These are phyloP conservation scores for Syrphus vitripennis DNA, from an alignment of 2,888 invertebrate genomes.

Conservation along the genomic window DNA sequence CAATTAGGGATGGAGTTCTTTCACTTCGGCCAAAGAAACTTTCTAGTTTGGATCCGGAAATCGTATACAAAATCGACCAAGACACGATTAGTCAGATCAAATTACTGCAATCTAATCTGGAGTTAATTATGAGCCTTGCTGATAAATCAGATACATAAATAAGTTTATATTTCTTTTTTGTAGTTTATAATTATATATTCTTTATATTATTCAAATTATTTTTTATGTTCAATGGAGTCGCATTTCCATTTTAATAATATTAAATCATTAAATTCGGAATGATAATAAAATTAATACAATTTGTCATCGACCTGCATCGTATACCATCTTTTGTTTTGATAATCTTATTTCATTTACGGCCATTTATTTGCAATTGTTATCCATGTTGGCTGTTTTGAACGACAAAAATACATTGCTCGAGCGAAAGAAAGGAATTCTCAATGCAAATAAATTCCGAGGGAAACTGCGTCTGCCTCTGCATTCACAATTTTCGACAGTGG, in stretches of 20 bases:
- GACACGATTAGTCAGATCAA: slow-evolving; percentile 78
- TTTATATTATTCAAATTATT: neutral
- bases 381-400: too few relatives aligned
- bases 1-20: slow-evolving; percentile 79
- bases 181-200: neutral
- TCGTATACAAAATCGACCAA: slow-evolving; percentile 77
- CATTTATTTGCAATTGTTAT: too few relatives aligned
- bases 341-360: too few relatives aligned
- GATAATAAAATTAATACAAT: neutral
- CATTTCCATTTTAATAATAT: neutral
- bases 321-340: neutral
- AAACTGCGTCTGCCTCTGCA: too few relatives aligned
- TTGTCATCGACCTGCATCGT: neutral
- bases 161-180: neutral
- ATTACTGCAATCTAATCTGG: slow-evolving; percentile 78
- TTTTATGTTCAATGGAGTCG: neutral
- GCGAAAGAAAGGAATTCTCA: too few relatives aligned
- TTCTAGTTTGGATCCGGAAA: slow-evolving; percentile 75
- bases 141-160: slow-evolving; percentile 53
- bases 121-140: slow-evolving; percentile 78
- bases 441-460: too few relatives aligned
- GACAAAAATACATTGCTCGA: too few relatives aligned
- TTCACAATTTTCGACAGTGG: too few relatives aligned
- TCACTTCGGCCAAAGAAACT: slow-evolving; percentile 79
- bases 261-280: neutral